phyloP scores from a whole-genome alignment of 2,113 vertebrate species.

The Carlito syrichta region DNA sequence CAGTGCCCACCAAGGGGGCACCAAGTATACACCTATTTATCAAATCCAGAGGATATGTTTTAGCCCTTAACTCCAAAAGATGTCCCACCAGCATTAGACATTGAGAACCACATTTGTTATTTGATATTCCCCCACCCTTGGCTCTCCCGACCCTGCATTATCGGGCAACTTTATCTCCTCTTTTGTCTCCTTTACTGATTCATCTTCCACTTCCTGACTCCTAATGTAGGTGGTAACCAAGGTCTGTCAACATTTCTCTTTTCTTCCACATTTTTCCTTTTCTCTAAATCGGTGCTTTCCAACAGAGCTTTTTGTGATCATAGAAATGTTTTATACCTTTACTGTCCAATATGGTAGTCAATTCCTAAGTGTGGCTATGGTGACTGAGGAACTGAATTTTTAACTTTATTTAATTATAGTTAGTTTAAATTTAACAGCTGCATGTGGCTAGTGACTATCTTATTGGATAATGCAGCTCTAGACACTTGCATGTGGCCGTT shows the following conservation, averaged over 20 bases:
- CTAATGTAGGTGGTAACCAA: background rate
- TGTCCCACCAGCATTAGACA: background rate
- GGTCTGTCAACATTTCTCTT: background rate
- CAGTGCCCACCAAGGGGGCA: background rate
- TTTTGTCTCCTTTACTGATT: background rate
- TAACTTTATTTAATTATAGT: background rate
- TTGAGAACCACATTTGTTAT: background rate
- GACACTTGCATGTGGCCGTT: background rate
- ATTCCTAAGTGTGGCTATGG: background rate
- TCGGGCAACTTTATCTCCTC: background rate
- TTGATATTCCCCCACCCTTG: background rate
- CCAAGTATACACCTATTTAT: background rate
- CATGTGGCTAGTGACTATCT: background rate
- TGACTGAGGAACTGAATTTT: background rate
- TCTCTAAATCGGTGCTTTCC: background rate
- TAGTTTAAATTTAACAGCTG: conserved; percentile 22
- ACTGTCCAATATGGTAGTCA: background rate
- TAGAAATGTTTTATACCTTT: background rate
- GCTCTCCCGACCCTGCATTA: background rate
- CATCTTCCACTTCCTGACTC: background rate
- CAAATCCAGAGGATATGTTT: background rate
- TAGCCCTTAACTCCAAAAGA: background rate
- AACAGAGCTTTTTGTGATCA: background rate
- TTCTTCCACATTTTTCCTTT: background rate
- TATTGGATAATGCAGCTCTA: background rate